These are phyloP conservation scores for Drosophila ustulata DNA, from an alignment of 2,888 invertebrate species.

Conservation along the genomic window DNA sequence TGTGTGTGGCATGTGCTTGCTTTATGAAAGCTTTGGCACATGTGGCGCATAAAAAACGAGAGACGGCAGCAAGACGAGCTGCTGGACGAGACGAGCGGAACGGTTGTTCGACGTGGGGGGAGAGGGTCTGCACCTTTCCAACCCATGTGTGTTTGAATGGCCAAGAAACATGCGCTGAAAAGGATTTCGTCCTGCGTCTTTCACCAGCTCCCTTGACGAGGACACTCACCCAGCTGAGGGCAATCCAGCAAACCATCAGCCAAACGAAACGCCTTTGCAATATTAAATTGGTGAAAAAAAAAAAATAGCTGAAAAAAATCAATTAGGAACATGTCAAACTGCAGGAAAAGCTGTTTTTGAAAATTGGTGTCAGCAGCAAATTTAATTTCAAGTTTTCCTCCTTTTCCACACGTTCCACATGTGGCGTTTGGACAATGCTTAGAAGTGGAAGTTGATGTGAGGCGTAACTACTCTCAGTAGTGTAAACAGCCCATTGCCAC, in stretches of 20 bases:
- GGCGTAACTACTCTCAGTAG: background rate
- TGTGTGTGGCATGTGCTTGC: conserved; percentile 49
- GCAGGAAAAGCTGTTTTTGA: conserved; percentile 78
- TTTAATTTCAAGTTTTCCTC: conserved; percentile 71
- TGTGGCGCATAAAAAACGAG: conserved; percentile 77
- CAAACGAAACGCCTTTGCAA: conserved; percentile 66
- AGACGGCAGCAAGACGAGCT: conserved; percentile 53
- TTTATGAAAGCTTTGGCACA: conserved; percentile 81
- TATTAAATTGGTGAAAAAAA: conserved; percentile 79
- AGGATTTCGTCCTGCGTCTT: conserved; percentile 73
- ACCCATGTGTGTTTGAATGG: conserved; percentile 56
- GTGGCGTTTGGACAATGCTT: conserved; percentile 45
- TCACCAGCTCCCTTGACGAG: conserved; percentile 42
- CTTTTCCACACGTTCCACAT: conserved; percentile 29
- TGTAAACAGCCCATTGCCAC: background rate
- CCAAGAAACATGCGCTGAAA: conserved; percentile 74
- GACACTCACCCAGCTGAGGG: conserved; percentile 43
- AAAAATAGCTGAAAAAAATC: conserved; percentile 56
- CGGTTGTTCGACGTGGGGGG: background rate
- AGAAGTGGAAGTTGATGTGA: conserved; percentile 31
- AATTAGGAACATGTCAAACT: conserved; percentile 82
- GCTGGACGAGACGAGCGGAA: conserved; percentile 40
- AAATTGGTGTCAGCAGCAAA: conserved; percentile 80
- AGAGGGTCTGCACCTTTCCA: conserved; percentile 48
- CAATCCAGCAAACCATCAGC: conserved; percentile 36